Evolutionary conservation across 2,113 vertebrate species (phyloP), one percentile per base, ranked within the genome.

Genomic region (Hucho hucho): DNA sequence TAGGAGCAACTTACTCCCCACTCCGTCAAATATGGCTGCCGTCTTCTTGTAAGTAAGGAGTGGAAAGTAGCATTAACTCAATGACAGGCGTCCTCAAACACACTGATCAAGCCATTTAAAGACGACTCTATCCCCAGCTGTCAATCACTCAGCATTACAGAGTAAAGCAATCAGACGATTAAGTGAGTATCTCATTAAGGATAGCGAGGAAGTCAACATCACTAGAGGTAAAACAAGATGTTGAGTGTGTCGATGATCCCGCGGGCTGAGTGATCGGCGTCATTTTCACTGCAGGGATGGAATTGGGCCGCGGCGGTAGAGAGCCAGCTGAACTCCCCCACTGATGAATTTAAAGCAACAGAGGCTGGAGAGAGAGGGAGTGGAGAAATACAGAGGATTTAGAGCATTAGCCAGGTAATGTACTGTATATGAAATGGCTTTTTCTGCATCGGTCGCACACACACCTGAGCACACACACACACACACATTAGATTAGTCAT

Each of bases 401-500:
- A 73, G 70, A 64, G 64, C 64, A 29, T 73, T 92, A 92, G 93
- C 93, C 92, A 92, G 92, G 93, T 92, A 93, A 93, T 93, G 92
- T 43, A 43, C 37, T 93, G 92, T 89, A 91, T 92, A 93, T 92
- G 93, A 93, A 93, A 93, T 87, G 87, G 90, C 91, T 89, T 86
- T 88, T 84, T 20, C 24, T 12, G 28, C 56, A 56, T 59, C 58
- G 16, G 5, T 24, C 9, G 6, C 58, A 61, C 58, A 16, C n/a
- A 43, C 37, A 43, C 37, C 9, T 9, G 9, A 9, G 2, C 37
- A 5, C 53, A 56, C 53, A 56, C 53, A 49, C 47, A 59, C 14
- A 9, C 61, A 63, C 61, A 25, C 61, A 24, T n/a, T 59, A 59
- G 14, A 24, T 63, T 63, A 63, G 6, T 25, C 20, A 18, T 63